Conservation (phyloP, 2,113 vertebrate genomes). For the Elephas maximus region DNA sequence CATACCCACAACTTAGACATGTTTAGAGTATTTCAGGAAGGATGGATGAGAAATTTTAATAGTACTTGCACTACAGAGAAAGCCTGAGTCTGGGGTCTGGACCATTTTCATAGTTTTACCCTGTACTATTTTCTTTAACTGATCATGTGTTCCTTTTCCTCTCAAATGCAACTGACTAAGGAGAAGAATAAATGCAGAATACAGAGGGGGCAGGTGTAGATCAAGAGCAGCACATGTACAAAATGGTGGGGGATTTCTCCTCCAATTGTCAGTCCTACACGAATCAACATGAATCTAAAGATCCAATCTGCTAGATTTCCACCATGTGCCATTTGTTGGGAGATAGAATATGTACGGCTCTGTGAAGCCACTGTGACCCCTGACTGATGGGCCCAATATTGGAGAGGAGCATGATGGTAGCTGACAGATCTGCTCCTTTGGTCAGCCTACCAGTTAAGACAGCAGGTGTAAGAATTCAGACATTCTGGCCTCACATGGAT, state of each 20-base stretch:
- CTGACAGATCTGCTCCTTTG: background rate
- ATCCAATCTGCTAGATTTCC: background rate
- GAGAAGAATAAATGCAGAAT: background rate
- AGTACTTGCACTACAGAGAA: background rate
- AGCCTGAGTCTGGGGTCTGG: background rate
- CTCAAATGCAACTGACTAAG: background rate
- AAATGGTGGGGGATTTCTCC: no score
- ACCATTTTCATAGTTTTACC: background rate
- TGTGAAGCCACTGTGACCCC: background rate
- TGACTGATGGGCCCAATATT: background rate
- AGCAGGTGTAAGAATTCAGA: background rate
- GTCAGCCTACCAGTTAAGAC: background rate
- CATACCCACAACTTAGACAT: background rate
- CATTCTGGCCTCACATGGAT: no score
- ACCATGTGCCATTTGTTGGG: background rate
- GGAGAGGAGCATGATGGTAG: background rate
- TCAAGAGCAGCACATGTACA: background rate
- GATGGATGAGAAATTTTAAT: background rate
- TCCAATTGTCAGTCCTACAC: no score
- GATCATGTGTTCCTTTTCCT: background rate
- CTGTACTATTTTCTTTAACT: background rate
- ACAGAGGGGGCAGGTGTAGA: background rate
- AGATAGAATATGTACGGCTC: background rate
- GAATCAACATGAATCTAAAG: background rate
- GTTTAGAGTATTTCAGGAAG: background rate